These are phyloP conservation scores for Symphodus melops DNA, from an alignment of 2,113 vertebrate genomes.

Conservation along the genomic window DNA sequence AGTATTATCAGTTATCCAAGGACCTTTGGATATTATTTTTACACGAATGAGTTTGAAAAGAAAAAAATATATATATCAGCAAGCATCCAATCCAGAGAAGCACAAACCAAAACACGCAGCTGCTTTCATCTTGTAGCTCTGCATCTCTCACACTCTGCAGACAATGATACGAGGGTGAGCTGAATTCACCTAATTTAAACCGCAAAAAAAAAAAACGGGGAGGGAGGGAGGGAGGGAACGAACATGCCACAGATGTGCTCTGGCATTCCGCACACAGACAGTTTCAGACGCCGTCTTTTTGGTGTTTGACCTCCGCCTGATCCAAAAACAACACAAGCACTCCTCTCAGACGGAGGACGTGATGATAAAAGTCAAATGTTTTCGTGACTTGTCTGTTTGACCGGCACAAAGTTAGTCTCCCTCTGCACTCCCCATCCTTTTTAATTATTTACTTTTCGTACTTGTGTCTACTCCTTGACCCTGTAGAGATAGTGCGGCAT, in stretches of 20 bases:
- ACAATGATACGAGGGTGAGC: neutral
- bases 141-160: neutral
- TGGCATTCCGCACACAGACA: neutral
- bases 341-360: neutral
- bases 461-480: conserved; percentile 48
- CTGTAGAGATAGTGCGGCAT: conserved; percentile 33
- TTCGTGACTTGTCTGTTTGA: conserved; percentile 22
- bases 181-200: conserved; percentile 1
- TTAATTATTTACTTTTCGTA: conserved; percentile 56
- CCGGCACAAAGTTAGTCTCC: conserved; percentile 25
- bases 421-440: neutral
- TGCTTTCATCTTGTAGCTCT: neutral
- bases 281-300: conserved; percentile 29
- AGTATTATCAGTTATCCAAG: too few species aligned
- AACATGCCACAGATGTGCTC: conserved; percentile 7
- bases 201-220: neutral
- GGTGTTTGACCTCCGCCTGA: conserved; percentile 53
- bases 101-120: neutral
- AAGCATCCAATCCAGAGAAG: neutral
- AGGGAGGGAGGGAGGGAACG: too few species aligned
- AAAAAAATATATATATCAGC: too few species aligned
- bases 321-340: conserved; percentile 28
- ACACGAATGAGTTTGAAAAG: too few species aligned
- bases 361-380: conserved; percentile 47
- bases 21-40: too few species aligned